Percentiles rank a stretch among this genome's conserved stretches.
Evolutionary conservation across 2,797 vertebrate species (phyloP).

Genomic region (Pampus argenteus): DNA sequence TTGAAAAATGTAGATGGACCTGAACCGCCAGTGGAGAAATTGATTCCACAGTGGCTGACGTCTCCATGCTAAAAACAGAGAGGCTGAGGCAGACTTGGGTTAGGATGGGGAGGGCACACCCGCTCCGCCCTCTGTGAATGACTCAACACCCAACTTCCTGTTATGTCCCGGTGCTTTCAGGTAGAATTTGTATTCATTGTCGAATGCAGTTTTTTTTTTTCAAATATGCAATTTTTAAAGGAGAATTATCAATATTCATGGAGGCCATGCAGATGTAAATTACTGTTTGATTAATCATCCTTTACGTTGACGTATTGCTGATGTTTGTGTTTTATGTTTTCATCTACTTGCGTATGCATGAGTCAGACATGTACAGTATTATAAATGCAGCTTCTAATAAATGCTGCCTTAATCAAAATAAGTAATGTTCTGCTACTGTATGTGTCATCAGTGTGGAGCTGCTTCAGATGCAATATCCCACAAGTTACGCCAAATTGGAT

Average conservation of each 20-base stretch:
- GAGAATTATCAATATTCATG: constrained; percentile 52
- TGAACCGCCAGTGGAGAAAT: constrained; percentile 64
- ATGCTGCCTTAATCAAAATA: constrained; percentile 57
- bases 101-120: constrained; percentile 9
- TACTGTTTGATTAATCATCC: constrained; percentile 51
- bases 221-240: constrained; percentile 21
- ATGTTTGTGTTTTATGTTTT: constrained; percentile 58
- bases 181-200: constrained; percentile 16
- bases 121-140: constrained; percentile 18
- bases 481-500: constrained; percentile 62
- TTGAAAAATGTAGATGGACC: constrained; percentile 78
- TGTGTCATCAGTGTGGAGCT: constrained; percentile 26
- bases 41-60: constrained; percentile 72
- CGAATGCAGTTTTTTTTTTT: constrained; percentile 4
- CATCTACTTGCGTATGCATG: constrained; percentile 55
- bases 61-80: constrained; percentile 60
- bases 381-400: constrained; percentile 37
- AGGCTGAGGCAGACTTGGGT: constrained; percentile 30
- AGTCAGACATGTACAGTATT: constrained; percentile 56
- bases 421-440: constrained; percentile 39
- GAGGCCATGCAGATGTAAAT: constrained; percentile 35
- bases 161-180: constrained; percentile 17
- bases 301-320: constrained; percentile 47
- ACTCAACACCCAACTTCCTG: constrained; percentile 26
- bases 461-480: constrained; percentile 33